phyloP scores from a whole-genome alignment of 2,113 vertebrate species.

The Ptilonorhynchus violaceus region DNA sequence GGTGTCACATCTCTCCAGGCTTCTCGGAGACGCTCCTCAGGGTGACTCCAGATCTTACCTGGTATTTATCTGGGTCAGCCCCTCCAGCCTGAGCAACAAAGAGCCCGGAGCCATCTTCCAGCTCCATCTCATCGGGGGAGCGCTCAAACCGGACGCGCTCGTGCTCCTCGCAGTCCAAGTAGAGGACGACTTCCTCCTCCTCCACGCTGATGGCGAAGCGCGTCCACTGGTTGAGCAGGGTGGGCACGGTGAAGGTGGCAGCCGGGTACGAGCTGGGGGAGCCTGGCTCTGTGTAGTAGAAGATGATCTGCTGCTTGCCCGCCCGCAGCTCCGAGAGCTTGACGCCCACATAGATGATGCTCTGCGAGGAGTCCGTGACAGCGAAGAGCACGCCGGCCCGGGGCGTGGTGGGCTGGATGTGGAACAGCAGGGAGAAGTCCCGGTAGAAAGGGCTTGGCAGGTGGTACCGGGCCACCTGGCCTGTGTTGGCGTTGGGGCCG shows the following conservation, averaged over 20 bases:
- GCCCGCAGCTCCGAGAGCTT: constrained; percentile 78
- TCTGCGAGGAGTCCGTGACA: constrained; percentile 81
- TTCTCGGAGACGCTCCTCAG: not conserved
- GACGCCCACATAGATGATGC: constrained; percentile 82
- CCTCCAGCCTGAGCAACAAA: constrained; percentile 92
- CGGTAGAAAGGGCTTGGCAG: constrained; percentile 84
- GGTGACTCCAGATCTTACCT: constrained; percentile 69
- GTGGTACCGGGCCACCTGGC: constrained; percentile 84
- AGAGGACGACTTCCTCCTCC: constrained; percentile 78
- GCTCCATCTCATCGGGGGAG: constrained; percentile 80
- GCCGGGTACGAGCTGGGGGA: constrained; percentile 71
- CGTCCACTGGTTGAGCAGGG: constrained; percentile 80
- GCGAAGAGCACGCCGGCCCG: constrained; percentile 83
- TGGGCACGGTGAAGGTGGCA: constrained; percentile 82
- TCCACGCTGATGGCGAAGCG: constrained; percentile 85
- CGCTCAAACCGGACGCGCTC: constrained; percentile 72
- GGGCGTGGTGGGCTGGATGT: constrained; percentile 78
- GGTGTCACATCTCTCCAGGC: fast-evolving
- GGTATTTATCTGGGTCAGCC: constrained; percentile 84
- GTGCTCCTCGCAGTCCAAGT: constrained; percentile 83
- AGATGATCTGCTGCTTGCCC: constrained; percentile 77
- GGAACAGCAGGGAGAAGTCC: constrained; percentile 87
- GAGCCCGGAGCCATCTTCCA: constrained; percentile 82
- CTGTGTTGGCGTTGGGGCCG: constrained; percentile 74
- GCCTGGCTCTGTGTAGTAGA: constrained; percentile 88